Percentiles rank a stretch among this genome's conserved stretches.
These are phyloP conservation scores for Drosophila oshimai DNA, from an alignment of 1,140 invertebrate species.

Conservation along the genomic window DNA sequence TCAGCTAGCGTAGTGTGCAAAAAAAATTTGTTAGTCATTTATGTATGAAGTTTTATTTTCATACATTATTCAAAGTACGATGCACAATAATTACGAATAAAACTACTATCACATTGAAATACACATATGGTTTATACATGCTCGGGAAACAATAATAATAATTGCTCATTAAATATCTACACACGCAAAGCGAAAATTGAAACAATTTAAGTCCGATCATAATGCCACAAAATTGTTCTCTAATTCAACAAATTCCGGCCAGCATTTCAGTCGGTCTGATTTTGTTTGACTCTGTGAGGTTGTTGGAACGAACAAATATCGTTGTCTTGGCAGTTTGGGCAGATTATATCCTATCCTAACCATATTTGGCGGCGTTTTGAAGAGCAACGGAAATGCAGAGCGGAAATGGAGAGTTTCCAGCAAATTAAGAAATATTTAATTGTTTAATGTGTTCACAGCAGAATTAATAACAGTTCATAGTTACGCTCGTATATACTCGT, in stretches of 20 bases:
- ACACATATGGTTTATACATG: constrained; percentile 42
- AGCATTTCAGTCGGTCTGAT: not conserved
- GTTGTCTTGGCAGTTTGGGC: constrained; percentile 34
- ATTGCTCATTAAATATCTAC: constrained; percentile 51
- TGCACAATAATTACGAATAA: constrained; percentile 65
- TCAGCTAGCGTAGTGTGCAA: constrained; percentile 26
- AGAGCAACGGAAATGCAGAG: constrained; percentile 6
- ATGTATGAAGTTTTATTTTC: not conserved
- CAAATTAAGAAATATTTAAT: constrained; percentile 30
- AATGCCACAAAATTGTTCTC: constrained; percentile 40
- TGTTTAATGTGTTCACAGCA: constrained; percentile 52
- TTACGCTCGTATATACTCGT: constrained; percentile 6
- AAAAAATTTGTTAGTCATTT: constrained; percentile 17
- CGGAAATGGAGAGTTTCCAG: not conserved
- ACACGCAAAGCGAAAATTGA: constrained; percentile 51
- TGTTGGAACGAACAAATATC: constrained; percentile 4
- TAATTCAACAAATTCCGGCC: constrained; percentile 22
- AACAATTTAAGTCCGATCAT: constrained; percentile 11
- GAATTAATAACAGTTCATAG: constrained; percentile 49
- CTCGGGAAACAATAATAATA: constrained; percentile 19
- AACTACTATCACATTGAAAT: constrained; percentile 80
- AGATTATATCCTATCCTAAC: constrained; percentile 25
- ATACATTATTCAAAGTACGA: constrained; percentile 38
- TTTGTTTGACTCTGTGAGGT: constrained; percentile 1
- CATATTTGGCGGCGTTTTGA: not conserved